Conservation (phyloP, 2,888 invertebrate species). For the Galerucella pusilla region DNA sequence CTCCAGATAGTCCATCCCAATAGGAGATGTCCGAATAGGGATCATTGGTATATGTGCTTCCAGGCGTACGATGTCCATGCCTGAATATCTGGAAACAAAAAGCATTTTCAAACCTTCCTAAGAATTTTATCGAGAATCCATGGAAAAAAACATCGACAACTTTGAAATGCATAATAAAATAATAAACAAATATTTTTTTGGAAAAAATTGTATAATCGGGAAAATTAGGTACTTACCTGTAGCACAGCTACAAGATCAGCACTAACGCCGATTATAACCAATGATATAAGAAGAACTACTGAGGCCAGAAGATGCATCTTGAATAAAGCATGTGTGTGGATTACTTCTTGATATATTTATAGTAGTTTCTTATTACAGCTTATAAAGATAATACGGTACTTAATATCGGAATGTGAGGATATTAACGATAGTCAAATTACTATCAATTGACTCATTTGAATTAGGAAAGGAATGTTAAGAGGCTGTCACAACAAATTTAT, state of each 20-base stretch:
- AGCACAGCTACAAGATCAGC: not conserved
- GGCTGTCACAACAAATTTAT: too few species aligned
- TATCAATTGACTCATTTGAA: too few species aligned
- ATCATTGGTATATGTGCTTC: slow-evolving; percentile 18
- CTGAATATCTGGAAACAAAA: slow-evolving; percentile 35
- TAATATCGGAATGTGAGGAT: not conserved
- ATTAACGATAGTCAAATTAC: too few species aligned
- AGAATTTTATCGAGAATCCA: too few species aligned
- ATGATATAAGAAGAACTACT: not conserved
- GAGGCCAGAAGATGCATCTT: not conserved
- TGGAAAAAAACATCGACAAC: too few species aligned
- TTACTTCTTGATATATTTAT: too few species aligned
- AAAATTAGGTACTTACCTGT: not conserved
- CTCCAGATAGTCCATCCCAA: slow-evolving; percentile 35
- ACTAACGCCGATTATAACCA: not conserved
- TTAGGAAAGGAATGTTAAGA: too few species aligned
- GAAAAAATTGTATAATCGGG: not conserved
- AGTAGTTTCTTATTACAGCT: not conserved
- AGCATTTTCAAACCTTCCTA: not conserved
- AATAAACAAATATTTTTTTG: not conserved
- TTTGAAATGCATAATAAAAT: too few species aligned
- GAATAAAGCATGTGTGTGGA: not conserved
- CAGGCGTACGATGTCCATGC: slow-evolving; percentile 42
- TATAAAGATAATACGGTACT: not conserved
- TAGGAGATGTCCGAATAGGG: slow-evolving; percentile 30